Conservation (phyloP, 2,888 invertebrate genomes). For the Cantharis nigra region DNA sequence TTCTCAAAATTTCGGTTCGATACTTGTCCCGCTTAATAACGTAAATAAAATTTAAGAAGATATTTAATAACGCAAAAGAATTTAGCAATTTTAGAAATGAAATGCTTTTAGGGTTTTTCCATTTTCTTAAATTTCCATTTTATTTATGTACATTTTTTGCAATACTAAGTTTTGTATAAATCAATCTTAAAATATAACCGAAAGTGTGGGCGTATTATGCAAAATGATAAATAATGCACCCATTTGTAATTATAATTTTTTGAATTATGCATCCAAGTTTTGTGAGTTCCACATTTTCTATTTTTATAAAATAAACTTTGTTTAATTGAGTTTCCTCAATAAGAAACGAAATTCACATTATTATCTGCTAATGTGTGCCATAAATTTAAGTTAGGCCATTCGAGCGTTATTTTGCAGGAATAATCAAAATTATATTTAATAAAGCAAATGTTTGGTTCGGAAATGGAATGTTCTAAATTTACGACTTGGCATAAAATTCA, state of each 20-base stretch:
- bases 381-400: neutral
- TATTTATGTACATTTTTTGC: constrained; percentile 6
- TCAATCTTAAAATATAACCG: constrained; percentile 8
- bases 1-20: neutral
- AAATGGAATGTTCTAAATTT: neutral
- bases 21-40: neutral
- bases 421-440: neutral
- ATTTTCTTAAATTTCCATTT: constrained; percentile 7
- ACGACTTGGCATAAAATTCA: neutral
- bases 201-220: constrained; percentile 5
- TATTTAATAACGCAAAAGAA: neutral
- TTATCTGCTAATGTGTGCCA: neutral
- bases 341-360: neutral
- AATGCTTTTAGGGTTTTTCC: neutral
- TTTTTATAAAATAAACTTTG: neutral
- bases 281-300: neutral
- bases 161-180: neutral
- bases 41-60: neutral
- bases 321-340: neutral
- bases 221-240: neutral
- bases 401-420: neutral
- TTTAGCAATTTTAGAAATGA: neutral
- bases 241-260: constrained; percentile 13
- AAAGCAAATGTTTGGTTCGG: neutral
- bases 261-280: neutral